Percentiles rank a stretch among this genome's conserved stretches.
phyloP scores from a whole-genome alignment of 2,888 invertebrate genomes.

The Copidosoma aretas region DNA sequence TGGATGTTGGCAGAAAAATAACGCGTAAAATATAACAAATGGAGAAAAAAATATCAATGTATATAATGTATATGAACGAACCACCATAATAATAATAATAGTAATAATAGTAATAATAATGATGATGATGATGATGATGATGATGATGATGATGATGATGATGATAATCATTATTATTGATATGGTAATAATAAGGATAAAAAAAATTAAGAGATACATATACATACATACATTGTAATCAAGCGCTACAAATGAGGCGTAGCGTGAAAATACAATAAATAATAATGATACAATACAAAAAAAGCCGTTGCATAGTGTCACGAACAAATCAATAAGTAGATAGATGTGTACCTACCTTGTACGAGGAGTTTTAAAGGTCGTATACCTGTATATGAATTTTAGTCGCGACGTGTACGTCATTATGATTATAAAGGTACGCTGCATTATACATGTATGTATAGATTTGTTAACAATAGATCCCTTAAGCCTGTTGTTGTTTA shows the following conservation, averaged over 20 bases:
- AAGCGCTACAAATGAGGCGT: too few relatives aligned
- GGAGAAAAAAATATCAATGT: slow-evolving; percentile 42
- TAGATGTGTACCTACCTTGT: too few relatives aligned
- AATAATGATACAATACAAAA: slow-evolving; percentile 22
- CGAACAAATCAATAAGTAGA: slow-evolving; percentile 37
- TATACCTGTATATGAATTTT: not conserved
- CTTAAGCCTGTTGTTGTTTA: slow-evolving; percentile 12
- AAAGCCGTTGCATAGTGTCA: slow-evolving; percentile 37
- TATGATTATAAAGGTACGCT: not conserved
- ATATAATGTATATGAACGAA: slow-evolving; percentile 58
- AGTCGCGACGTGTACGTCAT: not conserved
- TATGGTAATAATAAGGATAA: not conserved
- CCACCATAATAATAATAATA: slow-evolving; percentile 53
- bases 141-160: too few relatives aligned
- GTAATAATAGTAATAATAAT: too few relatives aligned
- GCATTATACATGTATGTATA: slow-evolving; percentile 17
- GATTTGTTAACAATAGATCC: slow-evolving; percentile 20
- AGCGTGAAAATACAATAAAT: slow-evolving; percentile 19
- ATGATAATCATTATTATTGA: not conserved
- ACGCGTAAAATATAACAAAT: slow-evolving; percentile 15
- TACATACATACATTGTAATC: not conserved
- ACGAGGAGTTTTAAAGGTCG: too few relatives aligned
- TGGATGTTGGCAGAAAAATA: too few relatives aligned
- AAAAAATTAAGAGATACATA: not conserved
- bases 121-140: too few relatives aligned